phyloP scores from a whole-genome alignment of 2,888 invertebrate genomes.

The Lissonota sp. region DNA sequence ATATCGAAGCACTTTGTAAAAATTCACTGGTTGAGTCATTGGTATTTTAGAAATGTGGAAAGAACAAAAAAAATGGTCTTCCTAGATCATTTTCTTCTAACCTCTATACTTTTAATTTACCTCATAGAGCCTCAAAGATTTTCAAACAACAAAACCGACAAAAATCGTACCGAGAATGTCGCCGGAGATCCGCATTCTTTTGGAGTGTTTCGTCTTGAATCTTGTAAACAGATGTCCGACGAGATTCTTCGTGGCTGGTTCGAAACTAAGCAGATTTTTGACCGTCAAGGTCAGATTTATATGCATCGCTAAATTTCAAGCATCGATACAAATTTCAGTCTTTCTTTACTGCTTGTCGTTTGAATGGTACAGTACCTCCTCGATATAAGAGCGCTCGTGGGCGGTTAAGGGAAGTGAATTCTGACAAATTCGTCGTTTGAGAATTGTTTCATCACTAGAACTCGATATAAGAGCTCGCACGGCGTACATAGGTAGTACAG shows the following conservation, averaged over 20 bases:
- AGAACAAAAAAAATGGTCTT: background rate
- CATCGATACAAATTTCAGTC: too few relatives aligned
- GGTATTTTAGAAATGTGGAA: background rate
- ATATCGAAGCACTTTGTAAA: conserved; percentile 10
- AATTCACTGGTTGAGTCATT: background rate
- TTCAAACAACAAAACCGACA: background rate
- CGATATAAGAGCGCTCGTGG: too few relatives aligned
- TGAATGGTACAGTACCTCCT: too few relatives aligned
- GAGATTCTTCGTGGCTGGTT: conserved; percentile 1
- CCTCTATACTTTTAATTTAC: background rate
- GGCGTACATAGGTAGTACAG: too few relatives aligned
- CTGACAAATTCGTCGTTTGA: too few relatives aligned
- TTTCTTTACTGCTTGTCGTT: too few relatives aligned
- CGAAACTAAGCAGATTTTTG: background rate
- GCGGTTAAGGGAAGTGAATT: too few relatives aligned
- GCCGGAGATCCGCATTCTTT: conserved; percentile 47
- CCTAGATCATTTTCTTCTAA: background rate
- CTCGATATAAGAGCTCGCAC: too few relatives aligned
- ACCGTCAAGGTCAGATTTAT: background rate
- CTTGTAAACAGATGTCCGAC: conserved; percentile 4
- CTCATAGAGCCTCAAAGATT: background rate
- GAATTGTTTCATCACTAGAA: too few relatives aligned
- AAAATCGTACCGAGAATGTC: conserved; percentile 37
- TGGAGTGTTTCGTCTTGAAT: conserved; percentile 1
- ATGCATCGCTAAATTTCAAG: too few relatives aligned